phyloP scores from a whole-genome alignment of 2,113 vertebrate genomes.

The Chrysochloris asiatica region DNA sequence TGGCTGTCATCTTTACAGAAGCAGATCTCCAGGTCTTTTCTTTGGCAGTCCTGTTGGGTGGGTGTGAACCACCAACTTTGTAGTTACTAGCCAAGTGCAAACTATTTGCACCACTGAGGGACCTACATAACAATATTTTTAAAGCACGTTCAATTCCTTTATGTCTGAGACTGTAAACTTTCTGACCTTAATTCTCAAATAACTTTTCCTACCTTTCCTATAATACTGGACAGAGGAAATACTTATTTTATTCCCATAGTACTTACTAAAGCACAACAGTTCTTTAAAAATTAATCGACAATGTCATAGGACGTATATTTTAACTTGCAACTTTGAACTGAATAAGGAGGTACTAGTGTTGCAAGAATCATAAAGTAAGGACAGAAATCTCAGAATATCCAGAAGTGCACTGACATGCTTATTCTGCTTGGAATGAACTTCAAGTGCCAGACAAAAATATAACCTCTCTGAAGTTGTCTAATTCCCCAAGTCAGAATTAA shows the following conservation, averaged over 20 bases:
- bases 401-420: neutral
- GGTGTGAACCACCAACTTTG: neutral
- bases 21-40: neutral
- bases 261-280: conserved; percentile 10
- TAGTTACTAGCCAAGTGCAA: neutral
- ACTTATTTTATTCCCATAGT: neutral
- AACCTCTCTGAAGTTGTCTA: conserved; percentile 35
- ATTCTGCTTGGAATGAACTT: neutral
- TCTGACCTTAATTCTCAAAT: conserved; percentile 42
- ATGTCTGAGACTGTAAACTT: conserved; percentile 36
- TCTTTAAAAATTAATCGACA: conserved; percentile 19
- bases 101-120: neutral
- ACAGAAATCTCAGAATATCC: neutral
- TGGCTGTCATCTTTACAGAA: neutral
- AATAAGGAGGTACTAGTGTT: neutral
- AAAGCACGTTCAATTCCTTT: conserved; percentile 25
- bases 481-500: conserved; percentile 24
- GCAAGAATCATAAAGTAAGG: neutral
- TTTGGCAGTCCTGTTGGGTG: neutral
- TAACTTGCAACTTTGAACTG: conserved; percentile 31
- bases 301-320: neutral
- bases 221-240: neutral
- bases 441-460: neutral
- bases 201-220: neutral
- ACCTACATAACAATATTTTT: neutral